A percentile compares a stretch with the other conserved stretches of the same genome.
phyloP scores from a whole-genome alignment of 2,113 vertebrate species.

The Petrocephalus zakoni region DNA sequence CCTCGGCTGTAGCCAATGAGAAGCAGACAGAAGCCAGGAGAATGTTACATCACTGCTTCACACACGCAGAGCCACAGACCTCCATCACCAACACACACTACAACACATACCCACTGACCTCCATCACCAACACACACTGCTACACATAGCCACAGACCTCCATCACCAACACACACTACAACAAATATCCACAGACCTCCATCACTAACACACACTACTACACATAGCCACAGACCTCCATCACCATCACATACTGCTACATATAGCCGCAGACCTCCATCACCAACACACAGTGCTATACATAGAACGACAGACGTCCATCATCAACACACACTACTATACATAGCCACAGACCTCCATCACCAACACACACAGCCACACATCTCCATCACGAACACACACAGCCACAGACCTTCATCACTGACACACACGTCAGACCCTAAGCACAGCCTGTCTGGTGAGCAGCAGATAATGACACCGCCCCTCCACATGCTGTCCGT shows the following conservation, averaged over 20 bases:
- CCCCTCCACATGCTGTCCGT: background rate
- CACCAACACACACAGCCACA: background rate
- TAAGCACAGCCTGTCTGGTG: background rate
- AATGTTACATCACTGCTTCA: background rate
- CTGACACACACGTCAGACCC: background rate
- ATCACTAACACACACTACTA: background rate
- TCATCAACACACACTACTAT: background rate
- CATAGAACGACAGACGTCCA: background rate
- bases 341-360: background rate
- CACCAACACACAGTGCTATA: too few relatives aligned
- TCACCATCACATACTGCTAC: too few relatives aligned
- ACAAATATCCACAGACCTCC: background rate
- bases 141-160: background rate
- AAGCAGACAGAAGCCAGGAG: conserved; percentile 31
- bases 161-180: background rate
- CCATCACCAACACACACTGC: background rate
- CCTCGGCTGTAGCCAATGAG: conserved; percentile 68
- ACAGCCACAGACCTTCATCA: background rate
- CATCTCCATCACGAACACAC: background rate
- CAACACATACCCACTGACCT: background rate
- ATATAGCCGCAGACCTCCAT: background rate
- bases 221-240: background rate
- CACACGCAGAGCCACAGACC: background rate
- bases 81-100: background rate
- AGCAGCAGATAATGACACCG: background rate